Base-by-base conservation (phyloP, 2,113 vertebrate species). In the Coptodon rendalli region DNA sequence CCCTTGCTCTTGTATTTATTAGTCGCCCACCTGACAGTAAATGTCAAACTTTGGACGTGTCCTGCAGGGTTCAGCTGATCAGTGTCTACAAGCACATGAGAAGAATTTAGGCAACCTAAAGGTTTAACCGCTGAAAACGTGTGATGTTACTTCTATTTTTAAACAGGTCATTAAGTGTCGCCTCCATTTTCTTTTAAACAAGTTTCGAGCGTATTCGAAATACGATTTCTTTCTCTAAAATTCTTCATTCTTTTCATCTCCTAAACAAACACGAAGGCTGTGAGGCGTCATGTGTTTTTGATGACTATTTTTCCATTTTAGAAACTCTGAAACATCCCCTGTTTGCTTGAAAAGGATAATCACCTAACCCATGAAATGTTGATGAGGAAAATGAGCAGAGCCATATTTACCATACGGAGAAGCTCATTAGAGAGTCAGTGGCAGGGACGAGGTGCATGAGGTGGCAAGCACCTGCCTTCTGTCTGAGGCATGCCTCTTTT, bases 391-490 rank as follows among this genome's bases (percentile, higher is more conserved):
- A 95, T 92, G 92, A 96, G 83, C 89, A 54, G 86, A 82, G 84
- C 93, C 90, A 52, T 94, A 96, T 97, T 97, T 97, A 93, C 95
- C 92, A 95, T 96, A 87, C 93, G 76, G 80, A 93, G 95, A 93
- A 94, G 95, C 97, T 97, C 96, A 97, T 95, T 96, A 96, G 94
- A 92, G 93, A 95, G 91, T 94, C 97, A 97, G 95, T 95, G 95
- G 96, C 95, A 97, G 95, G 95, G 96, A 96, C 95, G 96, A 97
- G 94, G 92, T 94, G 95, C 91, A 78, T 45, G 94, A 96, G 94
- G 96, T 96, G 94, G 94, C 27, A 22, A 96, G 94, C 98, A 98
- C 97, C 98, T 98, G 97, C 97, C 96, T 98, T 97, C 96, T 73
- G 31, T 94, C 90, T 97, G 97, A 97, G 84, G 92, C 96, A 73